Evolutionary conservation across 23 tunicate species (phyloP), one percentile per base, ranked within the genome.

Genomic region (Styela plicata): DNA sequence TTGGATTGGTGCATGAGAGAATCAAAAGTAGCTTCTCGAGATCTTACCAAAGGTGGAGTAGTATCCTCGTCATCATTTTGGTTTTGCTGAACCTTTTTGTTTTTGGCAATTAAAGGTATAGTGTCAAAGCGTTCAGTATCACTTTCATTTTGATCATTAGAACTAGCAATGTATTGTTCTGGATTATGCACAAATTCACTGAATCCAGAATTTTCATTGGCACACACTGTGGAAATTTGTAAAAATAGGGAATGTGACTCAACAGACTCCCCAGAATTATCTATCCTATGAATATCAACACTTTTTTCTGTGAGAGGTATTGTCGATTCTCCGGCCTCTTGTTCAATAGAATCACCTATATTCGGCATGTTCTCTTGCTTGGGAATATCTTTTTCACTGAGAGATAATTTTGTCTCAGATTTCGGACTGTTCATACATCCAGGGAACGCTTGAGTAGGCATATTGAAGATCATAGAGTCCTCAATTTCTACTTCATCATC

Each of bases 381-480:
- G 7, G 13, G 57, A 44, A 44, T 13, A 44, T 44, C 57, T 44
- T 5, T 7, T 13, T 44, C 57, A 7, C 13, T 44, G 7, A 13
- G 10, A 44, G 57, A 44, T 44, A 44, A 44, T 44, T 44, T 44
- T 44, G 57, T 44, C 13, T 7, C 57, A 44, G 57, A 44, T 13
- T 44, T 44, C 7, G 57, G 57, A 13, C 57, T 44, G 7, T 44
- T 44, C 57, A 44, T 44, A 13, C 57, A 44, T 44, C 57, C 57
- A 5, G 30, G 66, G n/a, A 76, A 52, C 13, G 81, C 81, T 57
- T 44, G 81, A 36, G 64, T 76, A 21, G 30, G 24, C 2, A 52
- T 76, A 0, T 52, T 1, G 30, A 0, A 22, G 27, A 76, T 24
- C 31, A 44, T 76, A 76, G 66, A 76, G 16, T 76, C 66, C 7